Evolutionary conservation across 1,140 invertebrate species (phyloP), one percentile per base, ranked within the genome.

Genomic region (Drosophila kurseongensis): DNA sequence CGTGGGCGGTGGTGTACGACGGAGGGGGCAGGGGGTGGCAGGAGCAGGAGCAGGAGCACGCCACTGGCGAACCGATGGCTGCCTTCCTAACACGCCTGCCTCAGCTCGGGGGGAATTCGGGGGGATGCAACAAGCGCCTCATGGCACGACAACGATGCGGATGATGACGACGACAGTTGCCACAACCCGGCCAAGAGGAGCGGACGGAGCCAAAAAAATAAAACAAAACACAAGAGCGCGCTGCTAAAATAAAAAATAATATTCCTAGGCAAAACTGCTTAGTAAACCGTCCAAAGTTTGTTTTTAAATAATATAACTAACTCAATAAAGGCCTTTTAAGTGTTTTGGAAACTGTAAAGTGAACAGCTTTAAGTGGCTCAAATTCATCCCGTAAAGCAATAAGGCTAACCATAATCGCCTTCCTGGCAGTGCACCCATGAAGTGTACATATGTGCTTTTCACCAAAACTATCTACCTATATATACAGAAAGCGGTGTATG

Each of bases 91-190:
- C 74, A 76, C 60, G 74, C 75, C 78, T 60, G 52, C 51, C 56
- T 45, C 61, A 23, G 57, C 51, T 52, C 23, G 14, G 35, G 59
- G 55, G 73, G 29, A 41, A 50, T 18, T n/a, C 14, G 1, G 32
- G 60, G 42, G 66, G 51, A 72, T 90, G 84, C 85, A 90, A 75
- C 69, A 84, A 89, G 80, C 84, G 80, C 86, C 83, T 62, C 61
- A 69, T 58, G 61, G 77, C 73, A 80, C 27, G 60, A 59, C 73
- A 66, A 63, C 63, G 58, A 60, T 63, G 55, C 60, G 60, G 60
- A 44, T 40, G 59, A 55, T 58, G 60, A 48, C 71, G 59, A 63
- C 72, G 52, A 76, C 73, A 65, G 73, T 76, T 76, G 73, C 54
- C 56, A 72, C 74, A 59, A 80, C 74, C 63, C 67, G 80, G 80